A percentile compares a stretch with the other conserved stretches of the same genome.
Evolutionary conservation across 2,113 vertebrate genomes (phyloP).

Genomic region (Pelecanoides urinatrix): DNA sequence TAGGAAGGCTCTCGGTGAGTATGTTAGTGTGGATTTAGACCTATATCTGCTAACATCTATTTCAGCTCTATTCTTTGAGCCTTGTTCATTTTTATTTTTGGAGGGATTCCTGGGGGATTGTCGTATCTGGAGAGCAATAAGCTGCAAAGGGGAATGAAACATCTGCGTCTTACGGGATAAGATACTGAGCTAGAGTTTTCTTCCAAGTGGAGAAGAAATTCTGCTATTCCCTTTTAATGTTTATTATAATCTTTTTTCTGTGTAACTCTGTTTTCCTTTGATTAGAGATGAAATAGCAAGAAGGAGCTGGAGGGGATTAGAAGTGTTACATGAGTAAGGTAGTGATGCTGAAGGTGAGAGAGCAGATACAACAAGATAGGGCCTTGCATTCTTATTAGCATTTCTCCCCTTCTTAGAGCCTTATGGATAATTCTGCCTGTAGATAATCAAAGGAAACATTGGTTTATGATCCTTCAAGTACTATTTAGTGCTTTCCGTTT

Average conservation of each 20-base stretch:
- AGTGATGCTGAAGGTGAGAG: neutral
- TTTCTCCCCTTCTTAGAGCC: neutral
- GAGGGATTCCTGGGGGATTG: neutral
- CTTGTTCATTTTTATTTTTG: neutral
- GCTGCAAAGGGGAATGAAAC: neutral
- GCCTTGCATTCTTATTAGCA: neutral
- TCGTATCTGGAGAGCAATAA: neutral
- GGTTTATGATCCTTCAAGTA: neutral
- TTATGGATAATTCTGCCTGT: neutral
- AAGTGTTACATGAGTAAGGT: neutral
- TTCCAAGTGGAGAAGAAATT: neutral
- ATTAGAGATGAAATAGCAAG: neutral
- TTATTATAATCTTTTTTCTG: neutral
- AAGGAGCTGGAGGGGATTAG: neutral
- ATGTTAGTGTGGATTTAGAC: neutral
- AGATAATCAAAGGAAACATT: neutral
- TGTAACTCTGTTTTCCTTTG: neutral
- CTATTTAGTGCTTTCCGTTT: neutral
- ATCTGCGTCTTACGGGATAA: neutral
- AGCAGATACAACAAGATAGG: neutral
- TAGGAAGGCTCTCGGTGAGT: neutral
- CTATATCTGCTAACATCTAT: neutral
- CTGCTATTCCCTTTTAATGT: neutral
- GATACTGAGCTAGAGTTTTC: neutral
- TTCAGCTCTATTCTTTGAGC: neutral